Evolutionary conservation across 2,113 vertebrate genomes (phyloP), one percentile per base, ranked within the genome.

Genomic region (Seriola aureovittata): DNA sequence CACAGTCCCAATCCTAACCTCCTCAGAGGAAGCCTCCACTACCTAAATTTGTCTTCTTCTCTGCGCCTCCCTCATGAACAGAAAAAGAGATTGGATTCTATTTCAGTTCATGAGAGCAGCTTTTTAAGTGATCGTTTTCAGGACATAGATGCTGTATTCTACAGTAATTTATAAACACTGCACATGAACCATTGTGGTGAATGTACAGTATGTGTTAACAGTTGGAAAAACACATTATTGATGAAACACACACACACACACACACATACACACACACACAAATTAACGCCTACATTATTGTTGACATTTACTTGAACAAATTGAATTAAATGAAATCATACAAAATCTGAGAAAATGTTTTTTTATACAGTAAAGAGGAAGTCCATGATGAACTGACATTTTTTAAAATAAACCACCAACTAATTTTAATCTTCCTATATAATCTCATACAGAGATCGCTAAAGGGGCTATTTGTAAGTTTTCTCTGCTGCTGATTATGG

Each of bases 111-210:
- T 4, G 29, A n/a, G 48, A 8, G n/a, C 23, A 67, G 55, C 48
- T 74, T 75, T 82, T 65, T 59, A 87, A 78, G 44, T 60, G 57
- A 48, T 38, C 13, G 40, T n/a, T 86, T 86, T 78, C 29, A 70
- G 58, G 1, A 66, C 11, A 16, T 21, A 38, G n/a, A 64, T 17
- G 13, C 16, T 65, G 5, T 40, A 16, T 48, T 46, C 38, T 64
- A 10, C 23, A 13, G 13, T 13, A 4, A 36, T 2, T 21, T 48
- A 48, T 29, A 1, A 42, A 69, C 19, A 14, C 25, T 55, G 25
- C 57, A 21, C 19, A 7, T 23, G 3, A 9, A 25, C 23, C 52
- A 17, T 9, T 34, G 21, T 38, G 21, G 19, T 46, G 36, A 16
- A 36, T 8, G 14, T 29, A 13, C 0, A 3, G 8, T 23, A 14